A percentile compares a stretch with the other conserved stretches of the same genome.
Conservation (phyloP, 2,888 invertebrate species). For the Rhingia rostrata region DNA sequence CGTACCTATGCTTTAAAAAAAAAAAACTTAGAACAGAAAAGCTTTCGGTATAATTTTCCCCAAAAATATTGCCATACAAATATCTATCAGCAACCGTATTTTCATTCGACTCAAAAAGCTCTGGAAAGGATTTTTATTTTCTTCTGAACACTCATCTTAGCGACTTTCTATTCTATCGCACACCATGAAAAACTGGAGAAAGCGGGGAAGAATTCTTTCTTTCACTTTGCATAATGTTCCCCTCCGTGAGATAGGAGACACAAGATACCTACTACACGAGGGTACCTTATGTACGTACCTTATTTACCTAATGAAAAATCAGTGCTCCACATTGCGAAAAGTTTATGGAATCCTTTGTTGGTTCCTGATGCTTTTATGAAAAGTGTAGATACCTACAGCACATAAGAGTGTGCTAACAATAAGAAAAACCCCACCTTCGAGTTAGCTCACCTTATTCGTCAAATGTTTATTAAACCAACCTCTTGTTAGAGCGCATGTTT, state of each 20-base stretch:
- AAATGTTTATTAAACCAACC: slow-evolving; percentile 17
- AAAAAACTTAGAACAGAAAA: too few species aligned
- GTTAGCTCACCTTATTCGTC: slow-evolving; percentile 35
- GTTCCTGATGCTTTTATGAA: not conserved
- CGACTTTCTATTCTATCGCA: slow-evolving; percentile 18
- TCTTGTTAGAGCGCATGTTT: slow-evolving; percentile 34
- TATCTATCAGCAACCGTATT: too few species aligned
- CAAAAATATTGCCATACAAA: too few species aligned
- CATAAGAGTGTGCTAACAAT: slow-evolving; percentile 1
- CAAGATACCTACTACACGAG: not conserved
- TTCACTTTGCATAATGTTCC: not conserved
- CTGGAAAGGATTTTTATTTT: not conserved
- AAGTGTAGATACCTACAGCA: not conserved
- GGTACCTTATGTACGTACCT: slow-evolving; percentile 11
- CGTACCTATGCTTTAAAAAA: too few species aligned
- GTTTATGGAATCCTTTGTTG: not conserved
- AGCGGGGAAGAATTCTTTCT: slow-evolving; percentile 30
- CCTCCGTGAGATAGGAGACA: slow-evolving; percentile 16
- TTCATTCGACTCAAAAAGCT: too few species aligned
- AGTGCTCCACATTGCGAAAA: slow-evolving; percentile 9
- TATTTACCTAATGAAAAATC: slow-evolving; percentile 12
- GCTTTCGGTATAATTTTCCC: too few species aligned
- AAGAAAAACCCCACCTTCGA: slow-evolving; percentile 29
- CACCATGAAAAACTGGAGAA: slow-evolving; percentile 33
- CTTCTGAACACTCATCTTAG: not conserved